These are phyloP conservation scores for Macroramphosus scolopax DNA, from an alignment of 2,797 vertebrate species.

Conservation along the genomic window DNA sequence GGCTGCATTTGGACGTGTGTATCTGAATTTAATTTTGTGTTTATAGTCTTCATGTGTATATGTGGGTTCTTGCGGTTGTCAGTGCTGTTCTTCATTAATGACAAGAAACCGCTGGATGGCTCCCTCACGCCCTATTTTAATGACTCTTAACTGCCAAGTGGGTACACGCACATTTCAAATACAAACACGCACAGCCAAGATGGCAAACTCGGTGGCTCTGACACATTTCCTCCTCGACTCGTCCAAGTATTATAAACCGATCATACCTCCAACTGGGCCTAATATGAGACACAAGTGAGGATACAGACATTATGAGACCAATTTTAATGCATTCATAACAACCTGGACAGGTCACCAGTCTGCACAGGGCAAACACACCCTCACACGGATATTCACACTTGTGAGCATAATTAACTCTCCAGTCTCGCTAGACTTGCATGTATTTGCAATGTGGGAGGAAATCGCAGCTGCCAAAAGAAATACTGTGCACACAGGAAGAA, in stretches of 20 bases:
- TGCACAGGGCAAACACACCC: slow-evolving; percentile 34
- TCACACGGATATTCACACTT: slow-evolving; percentile 43
- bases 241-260: slow-evolving; percentile 44
- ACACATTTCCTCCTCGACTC: slow-evolving; percentile 64
- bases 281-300: slow-evolving; percentile 51
- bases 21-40: slow-evolving; percentile 53
- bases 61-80: slow-evolving; percentile 52
- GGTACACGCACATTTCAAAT: slow-evolving; percentile 34
- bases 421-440: slow-evolving; percentile 35
- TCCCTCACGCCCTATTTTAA: slow-evolving; percentile 76
- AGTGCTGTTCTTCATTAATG: slow-evolving; percentile 68
- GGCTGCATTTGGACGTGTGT: slow-evolving; percentile 37
- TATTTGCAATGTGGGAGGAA: slow-evolving; percentile 58
- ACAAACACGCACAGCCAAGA: slow-evolving; percentile 40
- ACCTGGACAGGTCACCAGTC: slow-evolving; percentile 41
- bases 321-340: slow-evolving; percentile 50
- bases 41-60: slow-evolving; percentile 52
- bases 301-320: slow-evolving; percentile 28
- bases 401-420: slow-evolving; percentile 47
- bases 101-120: slow-evolving; percentile 61
- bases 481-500: slow-evolving; percentile 43
- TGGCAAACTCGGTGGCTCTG: slow-evolving; percentile 59
- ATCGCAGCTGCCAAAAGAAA: slow-evolving; percentile 56
- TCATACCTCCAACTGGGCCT: slow-evolving; percentile 36
- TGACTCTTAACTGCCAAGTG: slow-evolving; percentile 73